These are phyloP conservation scores for Gymnarchus niloticus DNA, from an alignment of 2,113 vertebrate species.

Conservation along the genomic window DNA sequence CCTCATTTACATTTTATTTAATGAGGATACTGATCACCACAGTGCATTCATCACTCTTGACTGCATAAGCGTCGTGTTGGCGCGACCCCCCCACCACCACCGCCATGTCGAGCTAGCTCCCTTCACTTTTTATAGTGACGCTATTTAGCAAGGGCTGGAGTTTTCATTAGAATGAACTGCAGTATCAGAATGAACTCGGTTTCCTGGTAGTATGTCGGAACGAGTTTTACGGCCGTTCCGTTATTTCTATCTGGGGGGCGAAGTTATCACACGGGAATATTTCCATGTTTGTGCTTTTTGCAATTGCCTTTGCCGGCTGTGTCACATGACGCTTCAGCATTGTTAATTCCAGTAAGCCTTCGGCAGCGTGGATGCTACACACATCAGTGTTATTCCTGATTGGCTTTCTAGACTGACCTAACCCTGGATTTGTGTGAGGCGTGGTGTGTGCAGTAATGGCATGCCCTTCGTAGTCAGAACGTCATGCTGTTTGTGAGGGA, in stretches of 20 bases:
- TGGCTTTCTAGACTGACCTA: not conserved
- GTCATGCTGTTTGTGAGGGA: not conserved
- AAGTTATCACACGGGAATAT: not conserved
- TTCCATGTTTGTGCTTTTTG: not conserved
- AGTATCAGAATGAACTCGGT: conserved; percentile 13
- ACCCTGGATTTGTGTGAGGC: not conserved
- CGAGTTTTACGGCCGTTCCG: not conserved
- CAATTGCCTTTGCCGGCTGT: not conserved
- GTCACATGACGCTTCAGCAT: not conserved
- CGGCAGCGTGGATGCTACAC: not conserved
- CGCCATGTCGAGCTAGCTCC: conserved; percentile 19
- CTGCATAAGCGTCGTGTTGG: conserved; percentile 35
- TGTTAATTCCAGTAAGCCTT: not conserved
- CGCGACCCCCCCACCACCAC: no score
- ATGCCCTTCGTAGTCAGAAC: not conserved
- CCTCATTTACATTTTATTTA: conserved; percentile 52
- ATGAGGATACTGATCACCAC: conserved; percentile 50
- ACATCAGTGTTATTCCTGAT: not conserved
- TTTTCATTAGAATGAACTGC: conserved; percentile 30
- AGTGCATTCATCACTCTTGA: conserved; percentile 47
- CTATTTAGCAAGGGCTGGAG: conserved; percentile 23
- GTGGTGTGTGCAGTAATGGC: not conserved
- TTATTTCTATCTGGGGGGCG: not conserved
- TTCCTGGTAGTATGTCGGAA: not conserved
- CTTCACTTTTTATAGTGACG: conserved; percentile 28